A percentile compares a stretch with the other conserved stretches of the same genome.
phyloP scores from a whole-genome alignment of 2,797 vertebrate genomes.

The Neomorphus geoffroyi region DNA sequence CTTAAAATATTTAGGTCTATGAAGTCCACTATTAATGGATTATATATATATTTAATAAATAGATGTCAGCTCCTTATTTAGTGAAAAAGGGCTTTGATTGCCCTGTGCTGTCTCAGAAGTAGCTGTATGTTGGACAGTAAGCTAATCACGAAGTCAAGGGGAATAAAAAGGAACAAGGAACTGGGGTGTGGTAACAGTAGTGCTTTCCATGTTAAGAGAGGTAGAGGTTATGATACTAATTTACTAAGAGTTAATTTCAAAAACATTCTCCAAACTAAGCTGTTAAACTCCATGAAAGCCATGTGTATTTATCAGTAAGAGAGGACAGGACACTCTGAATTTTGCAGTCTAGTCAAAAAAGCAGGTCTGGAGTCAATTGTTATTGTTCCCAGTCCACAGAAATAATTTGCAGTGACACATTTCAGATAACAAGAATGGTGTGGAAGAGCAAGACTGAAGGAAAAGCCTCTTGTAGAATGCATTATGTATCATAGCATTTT shows the following conservation, averaged over 20 bases:
- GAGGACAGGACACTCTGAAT: background rate
- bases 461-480: background rate
- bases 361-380: background rate
- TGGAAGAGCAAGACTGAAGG: background rate
- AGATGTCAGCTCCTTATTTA: background rate
- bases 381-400: background rate
- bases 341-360: background rate
- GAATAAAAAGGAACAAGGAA: background rate
- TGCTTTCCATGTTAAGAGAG: background rate
- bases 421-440: background rate
- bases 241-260: background rate
- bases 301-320: background rate
- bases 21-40: background rate
- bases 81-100: constrained; percentile 4
- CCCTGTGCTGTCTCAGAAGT: background rate
- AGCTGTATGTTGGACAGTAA: background rate
- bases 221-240: background rate
- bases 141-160: background rate
- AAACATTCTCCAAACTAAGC: background rate
- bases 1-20: constrained; percentile 27
- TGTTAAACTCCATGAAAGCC: background rate
- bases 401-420: background rate
- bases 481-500: background rate
- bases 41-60: constrained; percentile 35
- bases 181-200: background rate